These are phyloP conservation scores for Linhomoeus sp. DNA, from an alignment of 2,888 invertebrate genomes.

Conservation along the genomic window DNA sequence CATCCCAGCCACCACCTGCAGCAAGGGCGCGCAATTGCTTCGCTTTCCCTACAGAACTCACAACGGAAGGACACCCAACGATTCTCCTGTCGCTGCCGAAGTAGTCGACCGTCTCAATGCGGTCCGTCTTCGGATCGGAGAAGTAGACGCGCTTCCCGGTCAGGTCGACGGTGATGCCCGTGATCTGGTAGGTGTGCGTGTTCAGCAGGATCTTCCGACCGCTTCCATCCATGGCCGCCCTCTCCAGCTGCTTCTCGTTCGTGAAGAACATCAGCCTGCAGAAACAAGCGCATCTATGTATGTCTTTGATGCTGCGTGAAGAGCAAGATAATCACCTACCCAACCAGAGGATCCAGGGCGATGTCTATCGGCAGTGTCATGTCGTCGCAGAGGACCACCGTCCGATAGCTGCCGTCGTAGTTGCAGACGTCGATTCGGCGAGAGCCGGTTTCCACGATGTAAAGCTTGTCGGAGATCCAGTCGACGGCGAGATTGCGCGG, in stretches of 20 bases:
- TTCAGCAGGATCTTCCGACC: constrained; percentile 59
- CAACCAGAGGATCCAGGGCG: constrained; percentile 72
- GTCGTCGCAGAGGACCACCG: constrained; percentile 72
- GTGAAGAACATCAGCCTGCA: constrained; percentile 38
- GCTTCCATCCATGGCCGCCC: constrained; percentile 86
- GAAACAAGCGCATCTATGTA: too few relatives aligned
- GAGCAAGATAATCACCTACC: too few relatives aligned
- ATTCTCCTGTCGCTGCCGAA: constrained; percentile 68
- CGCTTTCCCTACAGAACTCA: too few relatives aligned
- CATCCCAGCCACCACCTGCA: constrained; percentile 10
- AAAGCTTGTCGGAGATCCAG: constrained; percentile 81
- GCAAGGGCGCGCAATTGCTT: constrained; percentile 34
- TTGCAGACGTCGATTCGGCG: constrained; percentile 87
- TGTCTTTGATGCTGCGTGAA: too few relatives aligned
- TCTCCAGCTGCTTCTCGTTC: constrained; percentile 44
- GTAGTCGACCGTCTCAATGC: constrained; percentile 87
- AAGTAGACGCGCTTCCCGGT: constrained; percentile 73
- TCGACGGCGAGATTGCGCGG: constrained; percentile 54
- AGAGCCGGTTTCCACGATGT: constrained; percentile 66
- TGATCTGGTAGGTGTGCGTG: constrained; percentile 60
- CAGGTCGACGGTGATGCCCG: constrained; percentile 74
- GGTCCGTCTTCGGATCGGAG: constrained; percentile 84
- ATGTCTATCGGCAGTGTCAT: constrained; percentile 73
- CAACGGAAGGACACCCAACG: constrained; percentile 42
- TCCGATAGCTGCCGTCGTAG: constrained; percentile 46